phyloP scores from a whole-genome alignment of 2,888 invertebrate genomes.

The Drosophila aldrichi region DNA sequence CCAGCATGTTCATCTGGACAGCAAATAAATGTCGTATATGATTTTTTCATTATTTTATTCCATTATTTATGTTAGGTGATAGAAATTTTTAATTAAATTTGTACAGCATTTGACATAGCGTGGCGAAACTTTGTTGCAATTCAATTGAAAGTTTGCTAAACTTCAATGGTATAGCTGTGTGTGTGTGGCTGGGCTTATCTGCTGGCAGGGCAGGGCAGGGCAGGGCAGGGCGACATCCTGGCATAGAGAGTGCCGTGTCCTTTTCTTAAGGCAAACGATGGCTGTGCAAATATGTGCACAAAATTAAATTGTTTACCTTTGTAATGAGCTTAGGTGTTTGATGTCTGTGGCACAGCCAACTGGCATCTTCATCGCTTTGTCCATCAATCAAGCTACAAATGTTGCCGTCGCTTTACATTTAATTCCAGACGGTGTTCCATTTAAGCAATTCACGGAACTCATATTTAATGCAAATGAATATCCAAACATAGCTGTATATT shows the following conservation, averaged over 20 bases:
- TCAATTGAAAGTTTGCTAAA: conserved; percentile 16
- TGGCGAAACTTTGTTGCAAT: conserved; percentile 10
- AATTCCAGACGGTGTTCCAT: not conserved
- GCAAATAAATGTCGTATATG: not conserved
- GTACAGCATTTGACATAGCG: not conserved
- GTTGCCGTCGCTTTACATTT: not conserved
- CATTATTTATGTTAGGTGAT: conserved; percentile 9
- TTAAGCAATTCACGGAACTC: not conserved
- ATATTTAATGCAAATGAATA: not conserved
- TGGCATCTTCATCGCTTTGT: not conserved
- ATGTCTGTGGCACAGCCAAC: not conserved
- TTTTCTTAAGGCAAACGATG: not conserved
- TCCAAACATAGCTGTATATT: not conserved
- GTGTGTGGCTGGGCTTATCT: not conserved
- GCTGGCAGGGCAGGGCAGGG: conserved; percentile 13
- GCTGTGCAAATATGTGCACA: conserved; percentile 48
- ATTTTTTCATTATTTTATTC: conserved; percentile 2
- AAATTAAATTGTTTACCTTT: conserved; percentile 55
- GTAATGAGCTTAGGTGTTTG: conserved; percentile 49
- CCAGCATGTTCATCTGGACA: not conserved
- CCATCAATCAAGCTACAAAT: conserved; percentile 51
- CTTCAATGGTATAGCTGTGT: conserved; percentile 3
- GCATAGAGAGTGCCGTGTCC: not conserved
- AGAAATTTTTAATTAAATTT: conserved; percentile 37
- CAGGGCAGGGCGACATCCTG: conserved; percentile 17